Base-by-base conservation (phyloP, 2,888 invertebrate species). In the Zygothrica quintamaculata region DNA sequence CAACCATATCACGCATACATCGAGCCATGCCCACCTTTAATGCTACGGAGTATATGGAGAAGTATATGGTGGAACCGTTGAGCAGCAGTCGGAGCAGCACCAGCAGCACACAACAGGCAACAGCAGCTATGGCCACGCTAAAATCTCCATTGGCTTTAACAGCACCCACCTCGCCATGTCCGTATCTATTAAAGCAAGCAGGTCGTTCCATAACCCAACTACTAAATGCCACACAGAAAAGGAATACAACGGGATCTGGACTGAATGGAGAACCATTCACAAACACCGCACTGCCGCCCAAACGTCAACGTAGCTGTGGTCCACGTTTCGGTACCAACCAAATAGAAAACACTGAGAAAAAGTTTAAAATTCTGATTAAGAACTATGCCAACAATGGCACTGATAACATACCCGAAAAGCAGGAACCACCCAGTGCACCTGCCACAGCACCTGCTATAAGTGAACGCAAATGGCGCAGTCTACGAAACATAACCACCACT, bases 11-110 rank as follows among this genome's bases (percentile, higher is more conserved):
- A 2, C 84, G 88, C n/a, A 84, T 85, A 1, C 88, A 88, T 36
- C 88, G 88, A 7, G 86, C 87, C 29, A 90, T 90, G 90, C 90
- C 89, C 61, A 88, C 89, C 12, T 90, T 88, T 57, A 90, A 90
- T 66, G 90, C 90, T 29, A 89, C 89, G 5, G 89, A 90, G 8
- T 89, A 89, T 25, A 84, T 90, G 44, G 90, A 89, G 56, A 89
- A 87, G 60, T 84, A 76, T 18, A 74, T 89, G 62, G 74, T 75
- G 29, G 85, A 77, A 22, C 71, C 82, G 0, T 33, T 70, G 22
- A 86, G 74, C 43, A 89, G 88, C 60, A 82, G 79, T 43, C 78
- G 81, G 5, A 86, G 84, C 57, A 85, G 77, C 62, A 65, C 75
- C 3, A 65, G 77, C 57, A 82, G 73, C 58, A 74, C 34, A 6